Evolutionary conservation across 2,113 vertebrate species (phyloP).

Genomic region (Galbula dea): DNA sequence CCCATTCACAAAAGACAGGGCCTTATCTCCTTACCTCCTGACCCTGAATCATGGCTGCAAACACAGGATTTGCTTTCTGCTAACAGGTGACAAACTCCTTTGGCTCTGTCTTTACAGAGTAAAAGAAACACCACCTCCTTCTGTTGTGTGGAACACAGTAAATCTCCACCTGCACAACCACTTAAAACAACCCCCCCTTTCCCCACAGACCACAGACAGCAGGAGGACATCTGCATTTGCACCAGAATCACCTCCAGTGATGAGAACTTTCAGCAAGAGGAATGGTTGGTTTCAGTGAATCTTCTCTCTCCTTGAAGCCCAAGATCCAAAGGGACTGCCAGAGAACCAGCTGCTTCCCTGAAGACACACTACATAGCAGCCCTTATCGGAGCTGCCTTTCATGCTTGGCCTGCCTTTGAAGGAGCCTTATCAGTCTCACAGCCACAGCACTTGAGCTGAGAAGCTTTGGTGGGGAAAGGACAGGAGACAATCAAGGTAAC

Average conservation of each 20-base stretch:
- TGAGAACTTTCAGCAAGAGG: background rate
- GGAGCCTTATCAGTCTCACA: slow-evolving; percentile 16
- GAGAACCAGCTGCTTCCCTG: background rate
- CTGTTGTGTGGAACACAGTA: background rate
- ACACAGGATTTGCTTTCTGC: slow-evolving; percentile 52
- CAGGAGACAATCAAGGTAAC: background rate
- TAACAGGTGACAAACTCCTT: slow-evolving; percentile 70
- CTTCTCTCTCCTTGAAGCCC: background rate
- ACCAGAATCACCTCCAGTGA: background rate
- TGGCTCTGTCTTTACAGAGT: background rate
- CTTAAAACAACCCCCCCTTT: background rate
- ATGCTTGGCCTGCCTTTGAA: background rate
- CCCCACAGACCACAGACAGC: background rate
- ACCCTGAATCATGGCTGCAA: slow-evolving; percentile 68
- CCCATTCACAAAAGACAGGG: slow-evolving; percentile 79
- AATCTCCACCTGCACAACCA: background rate
- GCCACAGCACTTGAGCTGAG: slow-evolving; percentile 35
- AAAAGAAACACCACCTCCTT: background rate
- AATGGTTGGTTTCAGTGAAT: background rate
- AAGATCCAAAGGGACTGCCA: background rate
- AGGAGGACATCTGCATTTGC: background rate
- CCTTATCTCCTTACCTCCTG: slow-evolving; percentile 84
- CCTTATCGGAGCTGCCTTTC: background rate
- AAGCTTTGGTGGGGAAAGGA: slow-evolving; percentile 23
- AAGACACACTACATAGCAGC: background rate